Evolutionary conservation across 2,888 invertebrate species (phyloP).

Genomic region (Drosophila mimica): DNA sequence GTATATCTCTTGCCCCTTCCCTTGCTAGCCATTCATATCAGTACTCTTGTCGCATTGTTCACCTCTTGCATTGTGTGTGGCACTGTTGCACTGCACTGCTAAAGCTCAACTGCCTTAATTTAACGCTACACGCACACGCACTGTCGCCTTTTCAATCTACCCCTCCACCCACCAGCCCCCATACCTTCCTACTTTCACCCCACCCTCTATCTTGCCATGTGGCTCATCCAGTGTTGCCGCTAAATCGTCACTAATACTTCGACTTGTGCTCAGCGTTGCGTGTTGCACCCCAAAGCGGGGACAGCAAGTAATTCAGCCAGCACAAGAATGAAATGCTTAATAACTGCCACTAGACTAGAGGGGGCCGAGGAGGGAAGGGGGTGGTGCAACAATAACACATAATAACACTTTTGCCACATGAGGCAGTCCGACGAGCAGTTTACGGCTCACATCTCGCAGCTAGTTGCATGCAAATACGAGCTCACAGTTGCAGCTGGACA

Average conservation of each 20-base stretch:
- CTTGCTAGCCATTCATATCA: not conserved
- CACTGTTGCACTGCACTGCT: conserved; percentile 35
- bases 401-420: conserved; percentile 40
- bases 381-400: conserved; percentile 1
- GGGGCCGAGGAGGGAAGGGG: not conserved
- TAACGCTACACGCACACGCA: conserved; percentile 74
- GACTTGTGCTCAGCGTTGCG: conserved; percentile 71
- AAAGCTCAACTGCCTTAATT: conserved; percentile 62
- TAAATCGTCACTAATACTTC: conserved; percentile 78
- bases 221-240: conserved; percentile 36
- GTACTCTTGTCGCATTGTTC: conserved; percentile 15
- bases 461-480: conserved; percentile 64
- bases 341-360: conserved; percentile 34
- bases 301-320: conserved; percentile 56
- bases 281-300: conserved; percentile 42
- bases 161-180: not conserved
- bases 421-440: conserved; percentile 37
- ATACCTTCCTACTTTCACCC: not conserved
- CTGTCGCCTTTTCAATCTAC: conserved; percentile 47
- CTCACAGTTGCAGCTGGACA: conserved; percentile 52
- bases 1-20: not conserved
- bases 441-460: conserved; percentile 5
- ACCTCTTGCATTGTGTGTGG: conserved; percentile 29
- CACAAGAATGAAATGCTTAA: conserved; percentile 39
- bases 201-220: not conserved